Evolutionary conservation across 2,888 invertebrate species (phyloP), one percentile per base, ranked within the genome.

Genomic region (Drosophila recens): DNA sequence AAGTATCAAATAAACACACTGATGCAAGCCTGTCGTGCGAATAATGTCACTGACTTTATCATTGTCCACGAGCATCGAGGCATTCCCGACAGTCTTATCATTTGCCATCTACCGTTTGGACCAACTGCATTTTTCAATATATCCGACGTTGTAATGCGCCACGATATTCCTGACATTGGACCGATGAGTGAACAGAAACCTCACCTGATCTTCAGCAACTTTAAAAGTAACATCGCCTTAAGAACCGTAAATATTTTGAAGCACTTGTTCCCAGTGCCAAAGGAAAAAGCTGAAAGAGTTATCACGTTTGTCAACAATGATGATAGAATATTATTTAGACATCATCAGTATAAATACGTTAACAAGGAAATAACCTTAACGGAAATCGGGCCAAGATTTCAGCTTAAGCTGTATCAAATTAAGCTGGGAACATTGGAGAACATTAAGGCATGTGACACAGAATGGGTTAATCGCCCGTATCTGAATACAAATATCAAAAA

Each of bases 111-210:
- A 36, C 99, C 99, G 0, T 97, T 97, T 90, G 99, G 99, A 0
- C 99, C 99, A 0, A 99, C 99, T 0, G 98, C 99, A 0, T 98
- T 97, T 87, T 99, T 99, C 92, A 98, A 97, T 5, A 95, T 99
- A 80, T 96, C 97, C 0, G 98, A 98, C 82, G 98, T 99, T 27
- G 96, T 99, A 36, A 98, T 99, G 98, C 94, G 99, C 4, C 99
- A 99, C 90, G 99, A 99, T 91, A 97, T 99, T 49, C 98, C 98
- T 0, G 97, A 98, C 89, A 96, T 98, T 40, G 98, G 97, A 0
- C 96, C 97, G 2, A 98, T 99, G 97, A 98, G 97, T 0, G 99
- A 99, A 91, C 98, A 98, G 89, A 98, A 96, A 92, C 99, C 99
- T 0, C 99, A 99, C 92, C 94, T 99, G 10, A 94, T 99, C 57